A percentile compares a stretch with the other conserved stretches of the same genome.
These are phyloP conservation scores for Tenthredo scrophulariae DNA, from an alignment of 2,888 invertebrate genomes.

Conservation along the genomic window DNA sequence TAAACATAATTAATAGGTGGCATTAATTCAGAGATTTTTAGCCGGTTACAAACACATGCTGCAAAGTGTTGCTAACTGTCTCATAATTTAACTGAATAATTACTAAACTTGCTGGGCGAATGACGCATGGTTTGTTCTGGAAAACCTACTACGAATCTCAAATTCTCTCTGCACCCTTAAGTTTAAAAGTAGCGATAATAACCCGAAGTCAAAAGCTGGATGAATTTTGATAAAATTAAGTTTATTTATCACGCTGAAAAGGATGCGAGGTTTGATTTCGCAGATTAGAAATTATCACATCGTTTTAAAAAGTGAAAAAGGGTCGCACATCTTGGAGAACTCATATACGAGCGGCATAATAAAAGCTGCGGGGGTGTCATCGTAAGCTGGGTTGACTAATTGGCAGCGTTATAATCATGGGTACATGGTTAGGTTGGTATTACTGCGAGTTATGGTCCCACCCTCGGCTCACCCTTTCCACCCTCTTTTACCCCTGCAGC, in stretches of 20 bases:
- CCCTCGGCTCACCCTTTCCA: slow-evolving; percentile 64
- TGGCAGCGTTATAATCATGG: slow-evolving; percentile 78
- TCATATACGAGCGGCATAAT: neutral
- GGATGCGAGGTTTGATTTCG: neutral
- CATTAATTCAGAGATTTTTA: slow-evolving; percentile 76
- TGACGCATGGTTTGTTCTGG: slow-evolving; percentile 43
- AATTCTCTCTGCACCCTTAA: slow-evolving; percentile 8
- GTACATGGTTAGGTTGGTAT: slow-evolving; percentile 78
- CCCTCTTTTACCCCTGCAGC: slow-evolving; percentile 62
- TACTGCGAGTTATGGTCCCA: slow-evolving; percentile 77
- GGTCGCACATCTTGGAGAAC: neutral
- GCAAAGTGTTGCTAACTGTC: slow-evolving; percentile 73
- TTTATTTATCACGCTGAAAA: neutral
- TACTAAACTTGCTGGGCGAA: slow-evolving; percentile 72
- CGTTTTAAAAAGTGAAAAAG: neutral
- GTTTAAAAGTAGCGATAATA: neutral
- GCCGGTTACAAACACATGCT: slow-evolving; percentile 71
- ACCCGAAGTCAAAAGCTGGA: neutral
- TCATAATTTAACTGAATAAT: slow-evolving; percentile 77
- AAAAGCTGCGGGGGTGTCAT: slow-evolving; percentile 69
- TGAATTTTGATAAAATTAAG: neutral
- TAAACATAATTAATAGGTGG: slow-evolving; percentile 77
- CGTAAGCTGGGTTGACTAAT: slow-evolving; percentile 78
- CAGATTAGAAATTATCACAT: neutral
- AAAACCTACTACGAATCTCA: slow-evolving; percentile 22